Base-by-base conservation (phyloP, 2,113 vertebrate genomes). In the Gobio gobio region DNA sequence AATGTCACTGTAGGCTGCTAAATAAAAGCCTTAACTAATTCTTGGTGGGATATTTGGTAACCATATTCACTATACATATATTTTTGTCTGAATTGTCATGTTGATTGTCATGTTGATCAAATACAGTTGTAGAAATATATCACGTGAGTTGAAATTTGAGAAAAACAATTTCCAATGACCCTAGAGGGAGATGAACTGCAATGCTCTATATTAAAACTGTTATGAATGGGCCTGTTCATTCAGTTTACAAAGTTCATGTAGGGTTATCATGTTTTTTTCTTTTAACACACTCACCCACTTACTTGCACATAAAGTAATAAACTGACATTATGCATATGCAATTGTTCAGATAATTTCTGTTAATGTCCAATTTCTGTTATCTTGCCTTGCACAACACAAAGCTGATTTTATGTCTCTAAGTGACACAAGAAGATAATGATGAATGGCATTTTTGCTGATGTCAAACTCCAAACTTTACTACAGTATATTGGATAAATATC, bases 341-440 rank as follows among this genome's bases (percentile, higher is more conserved):
- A 22, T 22, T 43, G 2, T 12, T 22, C 66, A n/a, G 18, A 43
- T 6, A 33, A 43, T n/a, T 56, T 56, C 12, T 4, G 12, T 49
- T 49, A 3, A 47, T 47, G 10, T 47, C 45, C 12, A 12, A 47
- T 47, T 13, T 13, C 2, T 70, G 66, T 70, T 43, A 3, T 43
- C 66, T 70, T 70, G 36, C 66, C 66, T 70, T 70, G 66, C 66
- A 43, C 36, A 70, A 70, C 66, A 70, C 66, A 68, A 18, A 56
- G 33, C 64, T 9, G 16, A 68, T 68, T 68, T 22, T 9, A 54
- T 7, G 36, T 36, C 64, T 10, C 29, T 40, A 36, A 68, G 66
- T 66, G 3, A 66, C 26, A 61, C 10, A 66, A 66, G 7, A 56
- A 56, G 7, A 70, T 20, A 68, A 68, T 16, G 0, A n/a, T 61